These are phyloP conservation scores for Ctenochaetus hawaiiensis DNA, from an alignment of 2,797 vertebrate genomes.

Conservation along the genomic window DNA sequence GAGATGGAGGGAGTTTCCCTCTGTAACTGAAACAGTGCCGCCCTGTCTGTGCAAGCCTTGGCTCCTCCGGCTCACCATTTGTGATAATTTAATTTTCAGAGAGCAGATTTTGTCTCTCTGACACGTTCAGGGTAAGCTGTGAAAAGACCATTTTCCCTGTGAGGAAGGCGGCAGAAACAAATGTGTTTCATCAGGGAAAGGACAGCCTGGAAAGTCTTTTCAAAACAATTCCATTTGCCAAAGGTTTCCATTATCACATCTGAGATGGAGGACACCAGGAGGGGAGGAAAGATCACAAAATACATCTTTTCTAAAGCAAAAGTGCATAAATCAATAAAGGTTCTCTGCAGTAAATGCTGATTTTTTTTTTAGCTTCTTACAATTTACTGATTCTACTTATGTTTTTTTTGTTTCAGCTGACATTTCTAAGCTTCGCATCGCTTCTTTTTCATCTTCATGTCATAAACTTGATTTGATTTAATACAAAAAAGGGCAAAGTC, in stretches of 20 bases:
- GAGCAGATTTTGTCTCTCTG: constrained; percentile 59
- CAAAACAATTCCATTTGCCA: constrained; percentile 64
- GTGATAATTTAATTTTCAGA: constrained; percentile 76
- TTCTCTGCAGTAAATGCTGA: neutral
- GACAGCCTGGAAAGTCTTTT: constrained; percentile 41
- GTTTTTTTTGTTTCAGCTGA: neutral
- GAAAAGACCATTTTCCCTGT: constrained; percentile 58
- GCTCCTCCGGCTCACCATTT: constrained; percentile 45
- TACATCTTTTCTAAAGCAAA: constrained; percentile 28
- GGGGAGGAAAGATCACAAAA: constrained; percentile 24
- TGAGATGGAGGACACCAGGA: constrained; percentile 33
- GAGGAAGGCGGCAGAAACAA: constrained; percentile 51
- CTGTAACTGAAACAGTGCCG: constrained; percentile 18
- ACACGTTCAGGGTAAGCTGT: constrained; percentile 51
- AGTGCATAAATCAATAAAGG: neutral
- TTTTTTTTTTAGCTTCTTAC: neutral
- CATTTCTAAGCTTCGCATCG: neutral
- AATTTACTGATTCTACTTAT: neutral
- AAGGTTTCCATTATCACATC: constrained; percentile 65
- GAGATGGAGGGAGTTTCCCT: constrained; percentile 32
- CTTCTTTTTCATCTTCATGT: neutral
- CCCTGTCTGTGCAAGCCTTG: constrained; percentile 41
- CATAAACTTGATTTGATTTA: neutral
- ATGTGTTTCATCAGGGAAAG: constrained; percentile 69
- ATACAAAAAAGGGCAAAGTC: too few relatives aligned